These are phyloP conservation scores for Lasioglossum pauxillum DNA, from an alignment of 2,888 invertebrate species.

Conservation along the genomic window DNA sequence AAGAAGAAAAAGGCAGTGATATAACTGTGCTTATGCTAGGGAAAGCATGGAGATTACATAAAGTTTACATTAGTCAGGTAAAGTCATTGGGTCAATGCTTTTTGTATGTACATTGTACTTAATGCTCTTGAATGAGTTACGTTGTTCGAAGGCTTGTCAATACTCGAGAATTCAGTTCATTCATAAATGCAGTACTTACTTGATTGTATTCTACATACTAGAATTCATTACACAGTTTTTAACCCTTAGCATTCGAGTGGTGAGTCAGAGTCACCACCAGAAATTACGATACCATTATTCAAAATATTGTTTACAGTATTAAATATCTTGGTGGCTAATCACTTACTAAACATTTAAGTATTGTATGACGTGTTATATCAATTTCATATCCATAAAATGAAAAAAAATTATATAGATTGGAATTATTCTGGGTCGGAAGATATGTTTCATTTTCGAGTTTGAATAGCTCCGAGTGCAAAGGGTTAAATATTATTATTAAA, in stretches of 20 bases:
- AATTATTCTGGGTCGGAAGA: too few species aligned
- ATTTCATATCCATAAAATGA: too few species aligned
- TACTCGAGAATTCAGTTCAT: not conserved
- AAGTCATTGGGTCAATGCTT: not conserved
- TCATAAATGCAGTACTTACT: not conserved
- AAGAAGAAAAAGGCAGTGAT: constrained; percentile 91
- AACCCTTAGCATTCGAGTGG: too few species aligned
- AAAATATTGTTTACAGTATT: too few species aligned
- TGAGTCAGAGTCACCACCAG: too few species aligned
- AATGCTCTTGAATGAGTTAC: not conserved
- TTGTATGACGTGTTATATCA: too few species aligned
- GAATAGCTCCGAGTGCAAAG: too few species aligned
- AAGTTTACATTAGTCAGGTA: constrained; percentile 90
- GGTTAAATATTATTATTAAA: not conserved
- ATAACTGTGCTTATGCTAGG: constrained; percentile 90
- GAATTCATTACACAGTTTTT: not conserved
- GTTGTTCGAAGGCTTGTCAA: not conserved
- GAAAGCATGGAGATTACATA: constrained; percentile 91
- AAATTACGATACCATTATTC: too few species aligned
- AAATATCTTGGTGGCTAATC: too few species aligned
- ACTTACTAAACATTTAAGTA: too few species aligned
- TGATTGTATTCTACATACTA: not conserved
- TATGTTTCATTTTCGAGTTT: too few species aligned
- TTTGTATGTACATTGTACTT: not conserved
- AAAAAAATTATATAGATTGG: too few species aligned